These are phyloP conservation scores for Thalassarche chlororhynchos DNA, from an alignment of 2,113 vertebrate species.

Conservation along the genomic window DNA sequence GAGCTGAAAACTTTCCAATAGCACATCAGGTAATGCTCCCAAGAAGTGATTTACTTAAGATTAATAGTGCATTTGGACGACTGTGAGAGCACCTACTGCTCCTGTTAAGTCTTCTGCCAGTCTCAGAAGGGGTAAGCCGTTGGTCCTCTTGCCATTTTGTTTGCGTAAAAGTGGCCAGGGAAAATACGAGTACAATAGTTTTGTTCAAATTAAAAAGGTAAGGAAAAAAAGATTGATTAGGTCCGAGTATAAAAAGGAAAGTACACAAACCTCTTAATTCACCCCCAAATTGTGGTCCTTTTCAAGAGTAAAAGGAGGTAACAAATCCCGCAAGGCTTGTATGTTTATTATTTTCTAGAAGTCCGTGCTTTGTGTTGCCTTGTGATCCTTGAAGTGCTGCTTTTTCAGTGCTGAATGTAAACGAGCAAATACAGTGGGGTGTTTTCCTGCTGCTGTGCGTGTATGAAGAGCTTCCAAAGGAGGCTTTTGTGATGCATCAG, in stretches of 20 bases:
- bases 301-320: not conserved
- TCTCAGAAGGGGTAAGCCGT: not conserved
- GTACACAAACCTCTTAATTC: not conserved
- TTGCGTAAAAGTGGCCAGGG: not conserved
- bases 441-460: not conserved
- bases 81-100: not conserved
- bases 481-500: not conserved
- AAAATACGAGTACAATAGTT: not conserved
- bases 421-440: rapidly evolving
- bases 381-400: not conserved
- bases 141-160: not conserved
- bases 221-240: not conserved
- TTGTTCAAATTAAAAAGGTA: not conserved
- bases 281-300: not conserved
- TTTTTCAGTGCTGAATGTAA: not conserved
- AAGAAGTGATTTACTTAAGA: not conserved
- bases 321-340: not conserved
- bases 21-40: not conserved
- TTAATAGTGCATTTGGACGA: not conserved
- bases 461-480: not conserved
- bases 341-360: not conserved
- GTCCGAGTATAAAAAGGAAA: not conserved
- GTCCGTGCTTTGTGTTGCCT: not conserved
- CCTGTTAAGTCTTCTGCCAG: not conserved
- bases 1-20: not conserved